Conservation (phyloP, 1,140 invertebrate species). For the Heliconius himera region DNA sequence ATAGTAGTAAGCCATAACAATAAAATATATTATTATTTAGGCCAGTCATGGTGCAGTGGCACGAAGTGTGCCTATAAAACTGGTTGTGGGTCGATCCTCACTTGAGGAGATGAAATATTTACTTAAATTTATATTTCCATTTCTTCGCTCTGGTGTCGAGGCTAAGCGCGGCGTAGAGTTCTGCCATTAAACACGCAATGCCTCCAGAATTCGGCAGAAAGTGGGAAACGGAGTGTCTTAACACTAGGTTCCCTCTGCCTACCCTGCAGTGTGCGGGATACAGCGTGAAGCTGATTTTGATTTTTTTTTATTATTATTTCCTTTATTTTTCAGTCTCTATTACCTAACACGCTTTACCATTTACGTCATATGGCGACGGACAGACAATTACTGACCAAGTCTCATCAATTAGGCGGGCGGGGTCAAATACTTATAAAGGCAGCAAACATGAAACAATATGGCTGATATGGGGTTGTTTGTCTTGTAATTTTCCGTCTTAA, state of each 20-base stretch:
- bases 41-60: no score
- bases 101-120: no score
- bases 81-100: no score
- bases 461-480: constrained; percentile 18
- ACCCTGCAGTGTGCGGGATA: no score
- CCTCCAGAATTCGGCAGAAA: no score
- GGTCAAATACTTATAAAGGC: constrained; percentile 21
- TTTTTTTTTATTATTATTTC: neutral
- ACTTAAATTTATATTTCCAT: no score
- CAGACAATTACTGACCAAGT: constrained; percentile 24
- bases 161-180: no score
- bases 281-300: no score
- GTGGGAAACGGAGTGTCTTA: no score
- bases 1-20: neutral
- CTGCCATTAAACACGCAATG: no score
- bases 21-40: neutral
- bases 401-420: constrained; percentile 30
- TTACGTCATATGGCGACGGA: constrained; percentile 24
- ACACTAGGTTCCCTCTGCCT: neutral
- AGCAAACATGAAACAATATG: constrained; percentile 21
- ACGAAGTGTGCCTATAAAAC: no score
- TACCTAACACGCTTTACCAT: constrained; percentile 3
- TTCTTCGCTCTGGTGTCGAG: no score
- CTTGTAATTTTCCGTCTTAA: neutral
- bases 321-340: neutral